Evolutionary conservation across 2,797 vertebrate genomes (phyloP).

Genomic region (Kryptolebias ocellatus): DNA sequence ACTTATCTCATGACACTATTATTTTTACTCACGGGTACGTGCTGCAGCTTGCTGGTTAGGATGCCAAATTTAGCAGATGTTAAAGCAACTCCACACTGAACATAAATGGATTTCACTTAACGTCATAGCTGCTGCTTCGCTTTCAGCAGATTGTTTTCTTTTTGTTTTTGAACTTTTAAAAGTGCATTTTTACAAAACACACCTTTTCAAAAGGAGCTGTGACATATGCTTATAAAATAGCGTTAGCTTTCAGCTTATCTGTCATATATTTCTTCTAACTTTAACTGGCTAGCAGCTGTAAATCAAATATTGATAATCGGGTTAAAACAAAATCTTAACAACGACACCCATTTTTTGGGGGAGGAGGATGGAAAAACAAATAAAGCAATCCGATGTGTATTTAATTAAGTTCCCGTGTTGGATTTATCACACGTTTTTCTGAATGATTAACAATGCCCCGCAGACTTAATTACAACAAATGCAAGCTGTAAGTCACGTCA

Average conservation of each 20-base stretch:
- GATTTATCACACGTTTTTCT: background rate
- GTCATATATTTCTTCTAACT: background rate
- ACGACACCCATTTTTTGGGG: too few species aligned
- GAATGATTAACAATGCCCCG: constrained; percentile 3
- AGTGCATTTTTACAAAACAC: too few species aligned
- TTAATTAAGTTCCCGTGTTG: background rate
- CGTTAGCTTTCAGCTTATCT: too few species aligned
- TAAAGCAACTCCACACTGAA: background rate
- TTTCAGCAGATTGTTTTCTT: background rate
- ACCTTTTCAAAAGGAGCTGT: too few species aligned
- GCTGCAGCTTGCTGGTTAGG: background rate
- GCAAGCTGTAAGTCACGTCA: constrained; percentile 21
- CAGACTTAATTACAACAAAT: constrained; percentile 22
- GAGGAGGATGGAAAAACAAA: too few species aligned
- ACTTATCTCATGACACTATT: background rate
- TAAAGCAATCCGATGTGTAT: too few species aligned
- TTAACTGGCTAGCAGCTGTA: background rate
- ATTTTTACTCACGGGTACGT: background rate
- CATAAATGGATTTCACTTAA: background rate
- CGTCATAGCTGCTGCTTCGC: background rate
- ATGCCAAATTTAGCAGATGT: background rate
- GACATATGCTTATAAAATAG: too few species aligned
- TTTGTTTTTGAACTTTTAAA: too few species aligned
- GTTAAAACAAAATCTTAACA: background rate
- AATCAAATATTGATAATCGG: too few species aligned